These are phyloP conservation scores for Heteromyza rotundicornis DNA, from an alignment of 2,888 invertebrate species.

Conservation along the genomic window DNA sequence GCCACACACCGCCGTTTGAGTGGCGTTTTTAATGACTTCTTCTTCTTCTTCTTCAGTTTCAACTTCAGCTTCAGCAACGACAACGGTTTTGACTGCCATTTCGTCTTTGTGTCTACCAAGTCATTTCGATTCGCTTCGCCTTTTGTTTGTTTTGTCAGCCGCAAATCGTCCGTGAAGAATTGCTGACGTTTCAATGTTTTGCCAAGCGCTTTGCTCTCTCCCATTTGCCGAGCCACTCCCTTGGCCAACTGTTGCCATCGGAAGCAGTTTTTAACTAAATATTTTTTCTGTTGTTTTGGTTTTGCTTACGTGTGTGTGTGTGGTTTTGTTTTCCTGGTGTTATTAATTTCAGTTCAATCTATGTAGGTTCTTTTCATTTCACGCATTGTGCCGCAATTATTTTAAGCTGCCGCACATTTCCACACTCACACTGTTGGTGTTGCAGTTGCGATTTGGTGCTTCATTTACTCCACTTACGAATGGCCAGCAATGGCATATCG, in stretches of 20 bases:
- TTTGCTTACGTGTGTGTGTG: neutral
- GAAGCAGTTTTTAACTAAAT: neutral
- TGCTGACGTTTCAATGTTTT: slow-evolving; percentile 14
- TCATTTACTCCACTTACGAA: neutral
- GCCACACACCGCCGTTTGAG: neutral
- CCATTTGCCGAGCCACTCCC: neutral
- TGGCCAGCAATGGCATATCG: too few relatives aligned
- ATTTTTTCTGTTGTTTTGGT: neutral
- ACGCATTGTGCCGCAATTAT: too few relatives aligned
- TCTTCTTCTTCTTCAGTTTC: neutral
- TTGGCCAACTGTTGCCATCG: slow-evolving; percentile 13
- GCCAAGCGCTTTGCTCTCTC: neutral
- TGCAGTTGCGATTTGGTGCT: neutral
- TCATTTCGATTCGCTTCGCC: neutral
- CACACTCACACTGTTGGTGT: neutral
- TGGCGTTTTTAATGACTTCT: slow-evolving; percentile 22
- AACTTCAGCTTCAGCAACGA: neutral
- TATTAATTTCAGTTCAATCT: neutral
- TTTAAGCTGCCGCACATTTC: neutral
- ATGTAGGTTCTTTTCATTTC: too few relatives aligned
- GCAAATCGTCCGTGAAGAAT: slow-evolving; percentile 20
- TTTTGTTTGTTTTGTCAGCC: neutral
- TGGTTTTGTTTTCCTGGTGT: neutral
- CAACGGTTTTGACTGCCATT: neutral
- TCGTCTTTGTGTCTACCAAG: neutral